phyloP scores from a whole-genome alignment of 1,140 invertebrate genomes.

The Euglossa dilemma region DNA sequence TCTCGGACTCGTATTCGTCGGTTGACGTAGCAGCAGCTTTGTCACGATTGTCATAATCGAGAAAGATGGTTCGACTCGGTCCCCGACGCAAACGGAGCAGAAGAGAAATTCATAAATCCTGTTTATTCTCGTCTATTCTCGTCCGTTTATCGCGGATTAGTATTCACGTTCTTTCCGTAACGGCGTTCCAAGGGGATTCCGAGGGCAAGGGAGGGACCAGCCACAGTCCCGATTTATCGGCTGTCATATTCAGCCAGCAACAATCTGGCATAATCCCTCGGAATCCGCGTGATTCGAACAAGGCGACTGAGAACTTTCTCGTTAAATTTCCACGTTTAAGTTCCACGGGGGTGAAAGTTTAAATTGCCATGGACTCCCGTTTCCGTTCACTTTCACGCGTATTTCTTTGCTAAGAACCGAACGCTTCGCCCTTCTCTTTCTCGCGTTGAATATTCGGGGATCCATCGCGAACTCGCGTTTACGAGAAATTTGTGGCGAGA shows the following conservation, averaged over 20 bases:
- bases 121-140: not conserved
- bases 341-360: not conserved
- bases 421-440: too few species aligned
- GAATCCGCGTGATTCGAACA: constrained; percentile 75
- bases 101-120: not conserved
- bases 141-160: constrained; percentile 39
- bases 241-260: constrained; percentile 60
- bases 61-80: too few species aligned
- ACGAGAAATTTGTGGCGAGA: not conserved
- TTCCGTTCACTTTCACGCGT: not conserved
- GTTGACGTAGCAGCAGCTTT: too few species aligned
- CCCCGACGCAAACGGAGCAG: too few species aligned
- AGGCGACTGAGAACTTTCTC: constrained; percentile 71
- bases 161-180: constrained; percentile 32
- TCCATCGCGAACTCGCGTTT: not conserved
- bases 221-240: constrained; percentile 68
- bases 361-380: not conserved
- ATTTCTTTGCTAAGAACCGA: not conserved
- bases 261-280: constrained; percentile 70
- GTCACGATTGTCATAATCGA: too few species aligned
- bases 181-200: not conserved
- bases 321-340: constrained; percentile 62
- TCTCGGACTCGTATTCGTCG: too few species aligned
- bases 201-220: not conserved
- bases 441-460: not conserved